Conservation (phyloP, 2,797 vertebrate species). For the Aeoliscus strigatus region DNA sequence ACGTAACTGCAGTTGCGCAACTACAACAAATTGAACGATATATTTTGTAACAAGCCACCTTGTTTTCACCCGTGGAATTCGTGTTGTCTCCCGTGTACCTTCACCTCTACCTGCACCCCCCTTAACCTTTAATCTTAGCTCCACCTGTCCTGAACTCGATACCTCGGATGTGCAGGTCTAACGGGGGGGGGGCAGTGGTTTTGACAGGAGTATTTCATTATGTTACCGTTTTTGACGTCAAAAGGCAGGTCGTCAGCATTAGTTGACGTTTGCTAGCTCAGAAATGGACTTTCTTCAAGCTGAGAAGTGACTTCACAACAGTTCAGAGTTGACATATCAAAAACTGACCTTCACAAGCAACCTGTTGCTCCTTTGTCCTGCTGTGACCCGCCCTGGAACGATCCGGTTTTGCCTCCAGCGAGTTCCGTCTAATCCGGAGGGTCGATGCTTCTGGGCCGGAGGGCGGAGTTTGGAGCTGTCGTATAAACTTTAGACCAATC, state of each 20-base stretch:
- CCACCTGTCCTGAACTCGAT: no score
- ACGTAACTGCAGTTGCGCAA: background rate
- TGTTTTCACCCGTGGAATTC: background rate
- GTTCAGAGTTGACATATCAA: slow-evolving; percentile 1
- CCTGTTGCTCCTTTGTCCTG: slow-evolving; percentile 14
- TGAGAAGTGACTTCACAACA: background rate
- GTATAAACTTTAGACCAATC: slow-evolving; percentile 52
- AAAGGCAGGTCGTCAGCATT: no score
- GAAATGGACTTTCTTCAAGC: background rate
- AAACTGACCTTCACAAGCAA: slow-evolving; percentile 38
- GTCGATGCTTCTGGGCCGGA: background rate
- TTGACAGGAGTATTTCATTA: no score
- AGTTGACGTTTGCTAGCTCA: background rate
- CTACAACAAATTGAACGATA: background rate
- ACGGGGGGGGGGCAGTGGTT: no score
- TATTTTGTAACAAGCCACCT: background rate
- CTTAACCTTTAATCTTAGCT: no score
- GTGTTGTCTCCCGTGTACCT: no score
- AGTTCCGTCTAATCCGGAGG: background rate
- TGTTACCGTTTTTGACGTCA: no score
- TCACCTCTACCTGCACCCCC: no score
- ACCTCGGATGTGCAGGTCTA: no score
- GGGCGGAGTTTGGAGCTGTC: slow-evolving; percentile 20
- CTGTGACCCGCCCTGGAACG: slow-evolving; percentile 11
- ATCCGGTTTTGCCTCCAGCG: background rate